A percentile compares a stretch with the other conserved stretches of the same genome.
Conservation (phyloP, 2,113 vertebrate genomes). For the Sturnus vulgaris region DNA sequence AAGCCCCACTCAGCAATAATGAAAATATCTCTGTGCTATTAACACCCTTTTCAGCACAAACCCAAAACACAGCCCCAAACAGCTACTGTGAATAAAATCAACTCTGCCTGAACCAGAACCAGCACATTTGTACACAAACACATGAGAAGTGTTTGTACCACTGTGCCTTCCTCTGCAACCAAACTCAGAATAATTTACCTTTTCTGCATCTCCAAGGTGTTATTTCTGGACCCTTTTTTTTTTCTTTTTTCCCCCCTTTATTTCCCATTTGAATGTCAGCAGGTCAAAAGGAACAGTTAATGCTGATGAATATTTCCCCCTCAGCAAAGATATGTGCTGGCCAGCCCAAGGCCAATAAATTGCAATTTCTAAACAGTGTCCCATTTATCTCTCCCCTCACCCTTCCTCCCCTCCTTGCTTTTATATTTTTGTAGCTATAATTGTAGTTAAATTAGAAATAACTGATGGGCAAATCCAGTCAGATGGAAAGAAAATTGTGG, state of each 20-base stretch:
- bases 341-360: conserved; percentile 46
- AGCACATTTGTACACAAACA: rapidly evolving
- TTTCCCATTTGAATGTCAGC: conserved; percentile 37
- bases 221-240: not conserved
- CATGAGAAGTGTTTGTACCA: rapidly evolving
- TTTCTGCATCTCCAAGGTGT: not conserved
- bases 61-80: not conserved
- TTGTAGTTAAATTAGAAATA: conserved; percentile 71
- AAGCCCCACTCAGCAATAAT: not conserved
- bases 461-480: conserved; percentile 58
- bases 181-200: not conserved
- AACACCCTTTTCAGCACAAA: not conserved
- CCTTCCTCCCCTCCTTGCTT: not conserved
- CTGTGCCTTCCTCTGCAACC: not conserved
- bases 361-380: not conserved
- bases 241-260: not conserved
- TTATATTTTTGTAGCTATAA: conserved; percentile 42
- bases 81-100: not conserved
- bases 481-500: conserved; percentile 59
- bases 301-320: conserved; percentile 51
- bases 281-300: conserved; percentile 59
- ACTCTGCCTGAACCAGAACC: not conserved
- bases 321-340: conserved; percentile 10
- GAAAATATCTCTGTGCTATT: not conserved
- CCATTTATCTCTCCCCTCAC: conserved; percentile 50